Evolutionary conservation across 2,888 invertebrate genomes (phyloP).

Genomic region (Cheilosia vernalis): DNA sequence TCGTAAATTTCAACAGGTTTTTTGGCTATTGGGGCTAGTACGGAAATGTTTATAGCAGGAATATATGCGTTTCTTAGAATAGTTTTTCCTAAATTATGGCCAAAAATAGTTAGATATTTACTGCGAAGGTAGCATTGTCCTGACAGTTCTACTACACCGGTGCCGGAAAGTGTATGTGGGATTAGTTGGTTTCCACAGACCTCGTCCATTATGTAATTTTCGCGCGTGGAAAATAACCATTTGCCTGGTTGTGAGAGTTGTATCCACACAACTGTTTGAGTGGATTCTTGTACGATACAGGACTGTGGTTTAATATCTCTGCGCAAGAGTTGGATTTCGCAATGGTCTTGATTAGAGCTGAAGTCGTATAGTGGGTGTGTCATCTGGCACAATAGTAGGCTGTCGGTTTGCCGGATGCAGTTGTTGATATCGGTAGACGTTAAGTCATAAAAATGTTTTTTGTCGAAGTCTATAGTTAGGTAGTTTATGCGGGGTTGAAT

Average conservation of each 20-base stretch:
- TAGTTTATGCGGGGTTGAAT: not conserved
- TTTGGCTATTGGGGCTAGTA: no score
- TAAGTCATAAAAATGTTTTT: not conserved
- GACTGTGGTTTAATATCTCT: not conserved
- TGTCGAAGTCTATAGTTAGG: not conserved
- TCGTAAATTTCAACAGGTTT: no score
- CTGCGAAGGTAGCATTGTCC: not conserved
- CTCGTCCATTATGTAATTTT: not conserved
- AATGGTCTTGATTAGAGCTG: not conserved
- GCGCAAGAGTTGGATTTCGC: not conserved
- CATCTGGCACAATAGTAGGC: not conserved
- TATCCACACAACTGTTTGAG: not conserved
- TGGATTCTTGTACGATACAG: not conserved
- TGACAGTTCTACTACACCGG: not conserved
- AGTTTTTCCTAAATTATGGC: no score
- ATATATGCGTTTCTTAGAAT: no score
- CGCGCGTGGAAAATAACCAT: not conserved
- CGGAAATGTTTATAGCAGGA: no score
- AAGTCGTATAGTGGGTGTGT: conserved; percentile 1
- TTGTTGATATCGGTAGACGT: not conserved
- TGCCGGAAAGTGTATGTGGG: not conserved
- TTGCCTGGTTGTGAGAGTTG: conserved; percentile 1
- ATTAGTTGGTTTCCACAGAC: not conserved
- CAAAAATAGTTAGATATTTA: no score
- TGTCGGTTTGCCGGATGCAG: not conserved